Base-by-base conservation (phyloP, 2,888 invertebrate genomes). In the Temnothorax unifasciatus region DNA sequence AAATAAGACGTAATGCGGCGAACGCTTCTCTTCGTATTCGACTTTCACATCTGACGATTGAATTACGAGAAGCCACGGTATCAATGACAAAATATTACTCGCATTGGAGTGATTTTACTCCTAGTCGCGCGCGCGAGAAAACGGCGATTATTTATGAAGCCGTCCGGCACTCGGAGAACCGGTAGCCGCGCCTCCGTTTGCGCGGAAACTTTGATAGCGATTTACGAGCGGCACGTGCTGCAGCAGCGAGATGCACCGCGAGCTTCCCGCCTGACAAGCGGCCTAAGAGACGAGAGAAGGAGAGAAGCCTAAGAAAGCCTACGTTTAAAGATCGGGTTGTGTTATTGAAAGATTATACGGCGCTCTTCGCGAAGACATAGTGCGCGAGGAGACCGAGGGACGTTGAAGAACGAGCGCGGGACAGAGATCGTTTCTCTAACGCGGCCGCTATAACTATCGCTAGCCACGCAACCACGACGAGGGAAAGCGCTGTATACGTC, bases 151-250 rank as follows among this genome's bases (percentile, higher is more conserved):
- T 81, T 66, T 81, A 68, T 81, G 66, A 69, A 66, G 75, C 34
- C 75, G 54, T 41, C 76, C 59, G 47, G 18, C 34, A 83, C 88
- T 83, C 77, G 86, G 59, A 84, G 85, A 86, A 87, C 87, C 85
- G 86, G 82, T 89, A 85, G 86, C 79, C 66, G 63, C 73, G 47
- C 79, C 79, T 71, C 79, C 71, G 59, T 59, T 71, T 71, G 73
- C 71, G 89, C 88, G 92, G 91, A 91, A 91, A 90, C 89, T 91
- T 85, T 88, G 89, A 88, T 92, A 93, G 93, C 92, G 93, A 93
- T 93, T 93, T 93, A 93, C 93, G 92, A 92, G 91, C 85, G 92
- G 91, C 93, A 90, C 93, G 93, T 93, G 93, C 92, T 93, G 73
- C 91, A 89, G 83, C 88, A 83, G 89, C 87, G 89, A 92, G 91